These are phyloP conservation scores for Podabrus alpinus DNA, from an alignment of 2,888 invertebrate species.

Conservation along the genomic window DNA sequence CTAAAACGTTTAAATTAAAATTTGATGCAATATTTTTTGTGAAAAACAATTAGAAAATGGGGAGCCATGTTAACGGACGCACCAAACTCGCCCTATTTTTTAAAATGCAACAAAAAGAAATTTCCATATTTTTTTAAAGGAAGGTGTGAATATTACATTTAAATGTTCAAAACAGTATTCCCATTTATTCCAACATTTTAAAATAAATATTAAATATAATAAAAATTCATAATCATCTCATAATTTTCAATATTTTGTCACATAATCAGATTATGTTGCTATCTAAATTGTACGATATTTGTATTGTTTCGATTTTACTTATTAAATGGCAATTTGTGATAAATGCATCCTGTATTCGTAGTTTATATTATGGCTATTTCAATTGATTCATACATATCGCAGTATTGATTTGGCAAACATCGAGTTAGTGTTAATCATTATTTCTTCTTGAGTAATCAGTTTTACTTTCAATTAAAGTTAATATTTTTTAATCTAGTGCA, in stretches of 20 bases:
- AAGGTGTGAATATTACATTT: too few species aligned
- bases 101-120: too few species aligned
- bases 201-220: too few species aligned
- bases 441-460: not conserved
- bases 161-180: too few species aligned
- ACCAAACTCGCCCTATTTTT: too few species aligned
- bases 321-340: not conserved
- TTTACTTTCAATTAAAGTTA: not conserved
- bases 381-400: not conserved
- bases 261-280: not conserved
- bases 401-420: not conserved
- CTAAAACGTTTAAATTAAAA: too few species aligned
- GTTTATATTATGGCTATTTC: not conserved
- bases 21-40: too few species aligned
- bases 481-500: not conserved
- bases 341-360: not conserved
- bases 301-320: not conserved
- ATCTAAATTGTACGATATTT: not conserved
- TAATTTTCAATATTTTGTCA: not conserved
- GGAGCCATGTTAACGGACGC: too few species aligned
- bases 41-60: too few species aligned
- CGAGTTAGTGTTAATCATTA: not conserved
- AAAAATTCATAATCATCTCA: not conserved
- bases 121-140: too few species aligned
- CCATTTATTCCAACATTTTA: too few species aligned